These are phyloP conservation scores for Thalassarche chlororhynchos DNA, from an alignment of 2,113 vertebrate genomes.

Conservation along the genomic window DNA sequence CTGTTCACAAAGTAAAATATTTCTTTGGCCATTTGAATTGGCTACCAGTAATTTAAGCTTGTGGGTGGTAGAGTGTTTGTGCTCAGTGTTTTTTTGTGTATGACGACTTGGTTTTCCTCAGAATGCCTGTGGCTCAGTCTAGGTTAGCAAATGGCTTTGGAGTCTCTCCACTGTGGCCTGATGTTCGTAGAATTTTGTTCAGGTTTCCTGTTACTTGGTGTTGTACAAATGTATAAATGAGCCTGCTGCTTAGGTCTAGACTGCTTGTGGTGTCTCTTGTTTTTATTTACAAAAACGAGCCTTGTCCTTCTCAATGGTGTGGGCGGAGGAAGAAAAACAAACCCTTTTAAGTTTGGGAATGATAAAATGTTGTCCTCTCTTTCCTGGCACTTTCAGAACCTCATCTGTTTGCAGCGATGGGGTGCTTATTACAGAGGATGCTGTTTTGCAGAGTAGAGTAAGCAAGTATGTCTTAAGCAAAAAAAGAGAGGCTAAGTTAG, in stretches of 20 bases:
- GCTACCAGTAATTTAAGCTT: not conserved
- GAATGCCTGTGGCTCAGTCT: conserved; percentile 5
- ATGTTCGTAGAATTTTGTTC: not conserved
- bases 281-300: not conserved
- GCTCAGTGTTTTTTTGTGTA: not conserved
- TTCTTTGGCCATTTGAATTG: not conserved
- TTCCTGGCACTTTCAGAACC: not conserved
- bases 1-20: not conserved
- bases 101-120: not conserved
- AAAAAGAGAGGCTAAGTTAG: not conserved
- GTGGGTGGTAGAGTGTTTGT: conserved; percentile 2
- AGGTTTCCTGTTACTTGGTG: not conserved
- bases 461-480: not conserved
- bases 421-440: not conserved
- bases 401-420: not conserved
- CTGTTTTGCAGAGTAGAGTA: not conserved
- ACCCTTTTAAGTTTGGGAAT: not conserved
- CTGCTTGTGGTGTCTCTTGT: not conserved
- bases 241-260: not conserved
- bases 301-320: not conserved
- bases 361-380: not conserved
- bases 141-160: conserved; percentile 7
- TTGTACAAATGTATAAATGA: not conserved
- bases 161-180: not conserved
- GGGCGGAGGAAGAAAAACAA: not conserved